Base-by-base conservation (phyloP, 2,888 invertebrate genomes). In the Cosmia trapezina region DNA sequence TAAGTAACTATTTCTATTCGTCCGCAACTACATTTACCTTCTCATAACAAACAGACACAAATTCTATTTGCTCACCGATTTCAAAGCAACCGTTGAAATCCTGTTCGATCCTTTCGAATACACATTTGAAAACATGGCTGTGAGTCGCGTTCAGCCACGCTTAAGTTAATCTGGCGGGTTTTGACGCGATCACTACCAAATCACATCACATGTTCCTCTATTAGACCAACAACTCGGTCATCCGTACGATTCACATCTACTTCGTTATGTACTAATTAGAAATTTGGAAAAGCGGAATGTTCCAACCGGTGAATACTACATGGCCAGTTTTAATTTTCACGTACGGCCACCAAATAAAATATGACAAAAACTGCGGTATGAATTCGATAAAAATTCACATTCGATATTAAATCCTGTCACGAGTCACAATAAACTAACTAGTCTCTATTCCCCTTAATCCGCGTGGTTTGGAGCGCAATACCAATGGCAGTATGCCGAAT, bases 101-200 rank as follows among this genome's bases (percentile, higher is more conserved):
- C 86, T 65, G 81, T 86, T 87, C 76, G 83, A 88, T 87, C 84
- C 86, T 80, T 87, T 83, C 83, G 82, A 83, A 87, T 84, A 87
- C 84, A 86, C 83, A 85, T 91, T 88, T 86, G 83, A 83, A 87
- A 89, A 86, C 87, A 88, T 86, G 83, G 78, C 83, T 84, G 83
- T 88, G 87, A 89, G 82, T 86, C 85, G 87, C 80, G 83, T 85
- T 85, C 81, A 80, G 73, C 68, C 73, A 87, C 86, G 89, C 84
- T 89, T 84, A 86, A 90, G 88, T 90, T 90, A 89, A 89, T 90
- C 87, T 87, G 78, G 78, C 70, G 77, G 83, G 86, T 78, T 90
- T 89, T 91, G 89, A 89, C 85, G 83, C 87, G 87, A 88, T 88
- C 85, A 78, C 83, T 78, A 80, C 80, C 82, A 85, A 90, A 90